These are phyloP conservation scores for Catostylus mosaicus DNA, from an alignment of 30 jellyfish, hydroid and myxozoan species.

Conservation along the genomic window DNA sequence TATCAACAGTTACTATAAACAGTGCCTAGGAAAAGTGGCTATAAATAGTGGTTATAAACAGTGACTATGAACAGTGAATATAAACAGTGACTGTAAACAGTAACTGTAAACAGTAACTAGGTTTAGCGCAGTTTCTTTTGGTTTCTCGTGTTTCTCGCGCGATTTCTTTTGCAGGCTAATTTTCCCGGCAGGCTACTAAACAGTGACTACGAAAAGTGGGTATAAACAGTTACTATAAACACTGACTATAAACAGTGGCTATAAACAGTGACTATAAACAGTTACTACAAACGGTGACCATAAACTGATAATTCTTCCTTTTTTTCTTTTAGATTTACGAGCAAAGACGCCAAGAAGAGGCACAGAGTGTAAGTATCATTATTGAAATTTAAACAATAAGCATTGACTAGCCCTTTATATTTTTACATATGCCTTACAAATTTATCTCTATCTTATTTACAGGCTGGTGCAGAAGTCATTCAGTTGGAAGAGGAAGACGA, in stretches of 20 bases:
- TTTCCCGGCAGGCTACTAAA: not conserved
- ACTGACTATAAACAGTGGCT: not conserved
- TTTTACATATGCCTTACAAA: not conserved
- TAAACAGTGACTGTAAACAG: not conserved
- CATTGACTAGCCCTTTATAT: not conserved
- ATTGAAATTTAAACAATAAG: too few relatives aligned
- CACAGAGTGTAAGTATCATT: slow-evolving; percentile 34
- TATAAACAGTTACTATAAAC: not conserved
- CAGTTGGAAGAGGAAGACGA: slow-evolving; percentile 68
- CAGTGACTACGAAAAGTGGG: not conserved
- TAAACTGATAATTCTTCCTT: not conserved
- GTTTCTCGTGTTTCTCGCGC: not conserved
- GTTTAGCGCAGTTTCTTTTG: not conserved
- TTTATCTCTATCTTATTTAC: not conserved
- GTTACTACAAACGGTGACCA: not conserved
- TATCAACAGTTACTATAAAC: not conserved
- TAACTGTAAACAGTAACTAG: not conserved
- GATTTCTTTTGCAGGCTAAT: not conserved
- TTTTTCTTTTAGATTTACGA: slow-evolving; percentile 46
- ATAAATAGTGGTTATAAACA: not conserved
- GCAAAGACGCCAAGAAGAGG: slow-evolving; percentile 73
- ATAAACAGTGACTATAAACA: not conserved
- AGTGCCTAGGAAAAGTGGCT: not conserved
- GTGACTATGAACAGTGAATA: not conserved
- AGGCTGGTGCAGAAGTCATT: slow-evolving; percentile 58